phyloP scores from a whole-genome alignment of 2,113 vertebrate genomes.

The Lophura nycthemera region DNA sequence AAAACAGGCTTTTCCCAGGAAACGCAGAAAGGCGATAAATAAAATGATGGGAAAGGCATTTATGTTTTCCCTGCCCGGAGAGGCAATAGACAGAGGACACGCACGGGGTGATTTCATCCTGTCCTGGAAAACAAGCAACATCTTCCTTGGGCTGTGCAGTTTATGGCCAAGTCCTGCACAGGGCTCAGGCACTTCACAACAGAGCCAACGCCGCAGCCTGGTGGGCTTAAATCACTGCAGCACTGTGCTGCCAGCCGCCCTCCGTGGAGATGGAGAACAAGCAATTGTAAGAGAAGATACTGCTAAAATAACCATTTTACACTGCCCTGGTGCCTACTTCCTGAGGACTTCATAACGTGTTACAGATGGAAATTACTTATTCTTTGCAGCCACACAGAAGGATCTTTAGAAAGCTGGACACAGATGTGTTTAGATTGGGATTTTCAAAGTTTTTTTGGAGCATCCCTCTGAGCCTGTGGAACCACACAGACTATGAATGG shows the following conservation, averaged over 20 bases:
- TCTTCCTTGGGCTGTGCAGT: not conserved
- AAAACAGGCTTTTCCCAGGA: not conserved
- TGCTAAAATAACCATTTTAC: not conserved
- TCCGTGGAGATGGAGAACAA: not conserved
- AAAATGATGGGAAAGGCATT: not conserved
- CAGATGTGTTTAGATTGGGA: rapidly evolving
- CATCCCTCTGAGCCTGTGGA: not conserved
- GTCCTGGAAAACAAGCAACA: not conserved
- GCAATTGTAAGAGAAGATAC: not conserved
- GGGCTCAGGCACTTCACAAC: not conserved
- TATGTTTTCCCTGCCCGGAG: not conserved
- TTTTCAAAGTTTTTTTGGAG: not conserved
- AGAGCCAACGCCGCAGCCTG: not conserved
- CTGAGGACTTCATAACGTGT: not conserved
- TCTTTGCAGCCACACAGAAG: not conserved
- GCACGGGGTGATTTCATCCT: not conserved
- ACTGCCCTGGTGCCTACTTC: not conserved
- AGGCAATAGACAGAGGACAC: not conserved
- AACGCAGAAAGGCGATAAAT: not conserved
- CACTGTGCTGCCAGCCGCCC: not conserved
- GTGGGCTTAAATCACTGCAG: not conserved
- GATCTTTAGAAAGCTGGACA: rapidly evolving
- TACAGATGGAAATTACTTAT: not conserved
- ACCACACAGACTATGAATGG: slow-evolving; percentile 24
- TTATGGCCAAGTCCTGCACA: not conserved